These are phyloP conservation scores for Acrossocheilus fasciatus DNA, from an alignment of 2,797 vertebrate genomes.

Conservation along the genomic window DNA sequence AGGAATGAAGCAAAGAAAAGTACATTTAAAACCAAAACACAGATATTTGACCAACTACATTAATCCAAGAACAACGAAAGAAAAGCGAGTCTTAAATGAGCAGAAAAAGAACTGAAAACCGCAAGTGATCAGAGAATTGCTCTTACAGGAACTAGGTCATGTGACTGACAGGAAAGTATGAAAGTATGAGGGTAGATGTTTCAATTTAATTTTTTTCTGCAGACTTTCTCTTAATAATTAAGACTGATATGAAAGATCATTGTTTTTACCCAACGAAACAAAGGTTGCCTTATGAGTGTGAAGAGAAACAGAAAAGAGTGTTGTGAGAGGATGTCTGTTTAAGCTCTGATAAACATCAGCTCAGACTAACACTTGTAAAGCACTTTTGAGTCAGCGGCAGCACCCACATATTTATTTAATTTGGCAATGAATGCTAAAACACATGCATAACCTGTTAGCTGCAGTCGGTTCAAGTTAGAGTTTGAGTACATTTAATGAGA, in stretches of 20 bases:
- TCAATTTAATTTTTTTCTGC: constrained; percentile 1
- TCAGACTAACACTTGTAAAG: background rate
- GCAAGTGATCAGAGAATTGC: constrained; percentile 69
- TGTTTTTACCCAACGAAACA: background rate
- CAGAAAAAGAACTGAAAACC: constrained; percentile 57
- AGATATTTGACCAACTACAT: background rate
- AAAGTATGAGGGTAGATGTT: constrained; percentile 24
- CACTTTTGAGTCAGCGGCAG: background rate
- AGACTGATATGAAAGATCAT: background rate
- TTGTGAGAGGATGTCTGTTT: background rate
- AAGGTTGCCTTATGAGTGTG: background rate
- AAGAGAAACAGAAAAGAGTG: background rate
- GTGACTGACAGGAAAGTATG: constrained; percentile 68
- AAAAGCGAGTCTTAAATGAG: constrained; percentile 38
- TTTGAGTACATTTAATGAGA: constrained; percentile 2
- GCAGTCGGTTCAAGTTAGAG: constrained; percentile 1
- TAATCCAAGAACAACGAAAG: constrained; percentile 3
- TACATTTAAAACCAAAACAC: background rate
- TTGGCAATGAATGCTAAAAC: background rate
- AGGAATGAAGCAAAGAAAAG: background rate
- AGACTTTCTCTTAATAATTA: constrained; percentile 14
- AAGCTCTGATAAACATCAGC: constrained; percentile 8
- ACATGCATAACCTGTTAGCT: constrained; percentile 16
- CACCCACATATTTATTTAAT: background rate
- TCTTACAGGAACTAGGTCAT: constrained; percentile 64